Base-by-base conservation (phyloP, 2,113 vertebrate genomes). In the Pseudopodoces humilis region DNA sequence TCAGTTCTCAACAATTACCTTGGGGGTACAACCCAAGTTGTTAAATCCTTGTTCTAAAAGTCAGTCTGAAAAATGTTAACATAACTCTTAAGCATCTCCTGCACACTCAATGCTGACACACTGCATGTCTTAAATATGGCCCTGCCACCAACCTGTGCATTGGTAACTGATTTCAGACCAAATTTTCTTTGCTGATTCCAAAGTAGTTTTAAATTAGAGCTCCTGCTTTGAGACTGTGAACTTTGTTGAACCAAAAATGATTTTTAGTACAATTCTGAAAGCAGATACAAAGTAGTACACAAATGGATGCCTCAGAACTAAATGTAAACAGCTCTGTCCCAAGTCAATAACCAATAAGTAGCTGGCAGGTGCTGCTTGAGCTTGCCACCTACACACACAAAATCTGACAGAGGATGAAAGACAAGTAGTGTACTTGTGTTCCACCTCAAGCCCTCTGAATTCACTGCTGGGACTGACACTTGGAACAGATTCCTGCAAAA, bases 401-500 rank as follows among this genome's bases (percentile, higher is more conserved):
- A 92, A 86, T 75, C 27, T 94, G 56, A 90, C 82, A 83, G 90
- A 3, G 7, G 49, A 83, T 64, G 71, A 86, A 86, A 86, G 68
- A 68, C 39, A 77, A 92, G 59, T 65, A 70, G 56, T 27, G 59
- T 78, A 65, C 63, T 90, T 83, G 52, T 83, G 44, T 83, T 88
- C 81, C 89, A 96, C 88, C 92, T 88, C 83, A 64, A 83, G 63
- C 47, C 75, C 90, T 86, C 68, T 17, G 3, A 90, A 94, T 94
- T 93, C 72, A 71, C 76, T 83, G 53, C 64, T 77, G 68, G 35
- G 47, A 60, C 79, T 96, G 79, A 90, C 79, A 83, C 95, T 95
- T 93, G 71, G 68, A 92, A 87, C 75, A 95, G 31, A 92, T 95
- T 93, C 72, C 44, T 78, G 41, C 37, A 78, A 83, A 94, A 92